Base-by-base conservation (phyloP, 2,113 vertebrate species). In the Myodes glareolus region DNA sequence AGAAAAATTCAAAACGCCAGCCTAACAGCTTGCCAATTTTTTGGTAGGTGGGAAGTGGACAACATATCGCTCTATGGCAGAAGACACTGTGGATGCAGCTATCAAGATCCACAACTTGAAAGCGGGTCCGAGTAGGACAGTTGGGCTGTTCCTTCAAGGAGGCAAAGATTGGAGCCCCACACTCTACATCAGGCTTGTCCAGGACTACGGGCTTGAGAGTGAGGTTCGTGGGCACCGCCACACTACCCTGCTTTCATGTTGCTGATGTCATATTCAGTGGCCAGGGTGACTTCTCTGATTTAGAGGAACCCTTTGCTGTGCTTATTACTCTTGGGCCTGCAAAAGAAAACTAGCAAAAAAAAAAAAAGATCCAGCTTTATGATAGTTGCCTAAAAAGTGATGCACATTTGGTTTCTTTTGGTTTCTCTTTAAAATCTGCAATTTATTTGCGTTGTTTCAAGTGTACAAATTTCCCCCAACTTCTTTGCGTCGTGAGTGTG, bases 1-100 rank as follows among this genome's bases (percentile, higher is more conserved):
- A 90, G 61, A 61, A 88, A 92, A 97, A 42, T 73, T 91, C 94
- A 21, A 27, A 31, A 0, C 55, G 21, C 14, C 19, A 91, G 33
- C n/a, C 16, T 16, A 81, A 13, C 92, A 87, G 45, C 39, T 86
- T 81, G 16, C 68, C 29, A 36, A 76, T 63, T 95, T 96, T 92
- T 11, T 97, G 96, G 3, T 96, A 99, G 99, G 99, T 84, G 99
- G 99, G 50, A 99, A 99, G 98, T 99, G 99, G 99, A 99, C 99
- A 0, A 99, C 99, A 0, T 99, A 99, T 96, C 99, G 99, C 4
- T 98, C 99, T 58, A 99, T 99, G 99, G 99, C 99, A 0, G 99
- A 99, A 95, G 99, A 99, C 92, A 98, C 99, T 16, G 96, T 99
- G 65, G 98, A 99, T 7, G 98, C 98, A 0, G 99, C 99, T 2